Base-by-base conservation (phyloP, 2,797 vertebrate species). In the Malacoctenus gilli region DNA sequence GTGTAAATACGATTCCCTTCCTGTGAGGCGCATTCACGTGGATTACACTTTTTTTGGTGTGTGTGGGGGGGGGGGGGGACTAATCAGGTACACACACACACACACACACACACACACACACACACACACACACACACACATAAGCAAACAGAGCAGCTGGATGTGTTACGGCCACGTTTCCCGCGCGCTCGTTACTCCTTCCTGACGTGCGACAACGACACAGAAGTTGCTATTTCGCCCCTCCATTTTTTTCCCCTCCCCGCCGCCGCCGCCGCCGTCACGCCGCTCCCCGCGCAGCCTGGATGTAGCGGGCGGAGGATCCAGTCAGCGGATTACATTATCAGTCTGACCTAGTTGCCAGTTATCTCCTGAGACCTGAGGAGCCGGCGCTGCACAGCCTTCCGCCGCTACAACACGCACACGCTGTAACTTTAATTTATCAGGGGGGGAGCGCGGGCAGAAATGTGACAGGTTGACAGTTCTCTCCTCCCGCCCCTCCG, bases 281-380 rank as follows among this genome's bases (percentile, higher is more conserved):
- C 84, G 74, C 77, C 79, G 83, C 82, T 86, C 77, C 84, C n/a
- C n/a, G n/a, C n/a, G n/a, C n/a, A 31, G 70, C 77, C 65, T 80
- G 80, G 85, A 81, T 84, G 81, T 85, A 85, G 80, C 84, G 85
- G 89, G 87, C 90, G 89, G 84, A 82, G 87, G 88, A 89, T 89
- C 88, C 87, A 92, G 88, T 91, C 89, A 89, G 87, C 85, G 89
- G 88, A 92, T 92, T 92, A 90, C 88, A 91, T 92, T 92, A 92
- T 91, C 88, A 91, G 90, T 90, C 90, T 93, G 92, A 92, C 92
- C 92, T 91, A 93, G 89, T 91, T 93, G 90, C 86, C 85, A 87
- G 86, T 75, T 88, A 86, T 90, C 92, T 92, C 92, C 84, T 88
- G 92, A 92, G 92, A 92, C 89, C 85, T 80, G 83, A 85, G 86